Conservation (phyloP, 2,888 invertebrate species). For the Deilephila elpenor region DNA sequence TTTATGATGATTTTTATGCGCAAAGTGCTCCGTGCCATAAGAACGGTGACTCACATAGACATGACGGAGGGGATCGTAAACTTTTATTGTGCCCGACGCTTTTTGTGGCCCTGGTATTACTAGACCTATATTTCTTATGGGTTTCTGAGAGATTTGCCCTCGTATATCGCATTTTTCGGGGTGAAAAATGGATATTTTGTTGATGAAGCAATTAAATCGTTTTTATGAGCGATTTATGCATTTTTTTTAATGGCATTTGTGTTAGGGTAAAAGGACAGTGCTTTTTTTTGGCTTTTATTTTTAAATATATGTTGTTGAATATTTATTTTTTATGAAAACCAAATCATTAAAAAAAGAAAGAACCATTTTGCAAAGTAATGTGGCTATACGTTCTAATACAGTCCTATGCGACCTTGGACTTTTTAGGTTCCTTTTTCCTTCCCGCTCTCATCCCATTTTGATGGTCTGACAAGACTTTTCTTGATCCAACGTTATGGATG, state of each 20-base stretch:
- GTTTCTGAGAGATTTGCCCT: conserved; percentile 41
- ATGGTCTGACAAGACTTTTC: too few species aligned
- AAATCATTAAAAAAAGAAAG: too few species aligned
- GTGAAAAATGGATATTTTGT: not conserved
- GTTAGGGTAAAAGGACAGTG: not conserved
- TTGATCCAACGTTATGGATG: too few species aligned
- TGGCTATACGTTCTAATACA: too few species aligned
- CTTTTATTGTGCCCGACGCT: conserved; percentile 53
- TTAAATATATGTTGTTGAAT: too few species aligned
- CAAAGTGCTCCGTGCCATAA: conserved; percentile 41
- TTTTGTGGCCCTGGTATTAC: conserved; percentile 50
- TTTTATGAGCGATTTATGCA: not conserved
- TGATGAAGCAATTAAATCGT: not conserved
- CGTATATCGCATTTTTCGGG: not conserved
- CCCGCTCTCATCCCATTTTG: too few species aligned
- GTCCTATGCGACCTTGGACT: too few species aligned
- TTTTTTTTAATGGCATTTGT: too few species aligned
- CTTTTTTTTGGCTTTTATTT: not conserved
- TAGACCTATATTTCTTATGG: conserved; percentile 46
- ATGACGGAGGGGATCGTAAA: conserved; percentile 63
- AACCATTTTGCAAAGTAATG: too few species aligned
- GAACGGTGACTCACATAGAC: conserved; percentile 60
- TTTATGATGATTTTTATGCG: conserved; percentile 48
- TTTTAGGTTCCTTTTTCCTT: too few species aligned
- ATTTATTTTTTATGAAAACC: too few species aligned